A percentile compares a stretch with the other conserved stretches of the same genome.
Evolutionary conservation across 2,797 vertebrate genomes (phyloP).

Genomic region (Acrossocheilus wenchowensis): DNA sequence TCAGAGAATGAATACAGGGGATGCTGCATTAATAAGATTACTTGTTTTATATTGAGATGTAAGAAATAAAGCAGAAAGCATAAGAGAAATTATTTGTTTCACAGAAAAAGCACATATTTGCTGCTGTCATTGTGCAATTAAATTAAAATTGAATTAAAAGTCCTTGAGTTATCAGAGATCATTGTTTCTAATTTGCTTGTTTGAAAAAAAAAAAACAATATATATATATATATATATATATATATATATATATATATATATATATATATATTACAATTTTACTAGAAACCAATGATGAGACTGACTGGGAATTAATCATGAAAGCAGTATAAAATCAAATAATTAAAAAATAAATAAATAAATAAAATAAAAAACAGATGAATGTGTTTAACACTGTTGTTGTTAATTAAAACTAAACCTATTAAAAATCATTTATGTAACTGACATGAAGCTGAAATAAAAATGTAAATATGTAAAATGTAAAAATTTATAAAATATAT

Average conservation of each 20-base stretch:
- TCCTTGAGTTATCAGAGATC: neutral
- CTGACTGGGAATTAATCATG: neutral
- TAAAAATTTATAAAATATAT: too few relatives aligned
- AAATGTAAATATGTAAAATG: neutral
- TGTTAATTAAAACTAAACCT: neutral
- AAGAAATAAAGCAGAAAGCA: neutral
- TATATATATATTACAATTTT: neutral
- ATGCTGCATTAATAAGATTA: neutral
- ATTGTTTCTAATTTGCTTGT: neutral
- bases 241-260: too few relatives aligned
- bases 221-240: too few relatives aligned
- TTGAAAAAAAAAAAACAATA: neutral
- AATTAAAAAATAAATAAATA: too few relatives aligned
- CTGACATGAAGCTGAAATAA: neutral
- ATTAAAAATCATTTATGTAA: neutral
- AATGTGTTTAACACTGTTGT: too few relatives aligned
- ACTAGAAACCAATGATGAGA: neutral
- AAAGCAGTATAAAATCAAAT: too few relatives aligned
- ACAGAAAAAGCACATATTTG: neutral
- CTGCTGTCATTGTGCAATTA: too few relatives aligned
- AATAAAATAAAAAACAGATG: too few relatives aligned
- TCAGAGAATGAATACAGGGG: neutral
- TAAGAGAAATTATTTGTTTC: neutral
- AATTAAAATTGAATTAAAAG: too few relatives aligned
- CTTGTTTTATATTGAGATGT: neutral